A percentile compares a stretch with the other conserved stretches of the same genome.
phyloP scores from a whole-genome alignment of 2,113 vertebrate genomes.

The Caranx melampygus region DNA sequence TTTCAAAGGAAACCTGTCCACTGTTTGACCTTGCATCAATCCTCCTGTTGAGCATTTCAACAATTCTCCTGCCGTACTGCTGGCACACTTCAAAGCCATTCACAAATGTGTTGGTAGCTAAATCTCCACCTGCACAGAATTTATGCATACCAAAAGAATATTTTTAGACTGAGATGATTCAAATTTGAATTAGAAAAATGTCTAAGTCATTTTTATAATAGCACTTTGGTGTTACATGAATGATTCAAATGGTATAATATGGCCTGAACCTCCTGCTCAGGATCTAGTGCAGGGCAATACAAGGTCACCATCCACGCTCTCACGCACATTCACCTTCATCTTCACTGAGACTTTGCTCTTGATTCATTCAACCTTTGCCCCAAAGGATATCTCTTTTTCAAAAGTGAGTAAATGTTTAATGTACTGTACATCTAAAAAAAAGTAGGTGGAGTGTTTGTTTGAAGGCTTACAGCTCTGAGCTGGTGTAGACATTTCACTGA shows the following conservation, averaged over 20 bases:
- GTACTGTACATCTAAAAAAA: conserved; percentile 25
- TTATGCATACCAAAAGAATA: neutral
- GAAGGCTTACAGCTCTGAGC: conserved; percentile 32
- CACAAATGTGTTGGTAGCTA: conserved; percentile 45
- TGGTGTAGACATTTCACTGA: conserved; percentile 25
- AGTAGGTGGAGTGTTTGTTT: conserved; percentile 16
- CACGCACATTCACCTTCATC: conserved; percentile 33
- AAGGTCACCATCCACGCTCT: conserved; percentile 24
- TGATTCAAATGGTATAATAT: conserved; percentile 12
- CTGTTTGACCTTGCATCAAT: conserved; percentile 58
- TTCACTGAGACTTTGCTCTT: conserved; percentile 16
- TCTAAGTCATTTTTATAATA: conserved; percentile 7
- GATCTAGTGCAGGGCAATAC: neutral
- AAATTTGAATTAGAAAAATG: conserved; percentile 2
- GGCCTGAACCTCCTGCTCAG: neutral
- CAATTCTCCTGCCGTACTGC: conserved; percentile 22
- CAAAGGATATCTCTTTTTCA: conserved; percentile 30
- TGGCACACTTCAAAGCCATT: conserved; percentile 46
- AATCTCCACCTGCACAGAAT: conserved; percentile 10
- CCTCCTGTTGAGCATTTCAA: conserved; percentile 33
- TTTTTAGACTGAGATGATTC: neutral
- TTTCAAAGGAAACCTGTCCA: conserved; percentile 38
- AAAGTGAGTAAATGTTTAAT: conserved; percentile 27
- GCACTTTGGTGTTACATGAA: conserved; percentile 8
- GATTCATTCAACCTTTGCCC: conserved; percentile 36